A percentile compares a stretch with the other conserved stretches of the same genome.
Evolutionary conservation across 2,888 invertebrate species (phyloP).

Genomic region (Patella depressa): DNA sequence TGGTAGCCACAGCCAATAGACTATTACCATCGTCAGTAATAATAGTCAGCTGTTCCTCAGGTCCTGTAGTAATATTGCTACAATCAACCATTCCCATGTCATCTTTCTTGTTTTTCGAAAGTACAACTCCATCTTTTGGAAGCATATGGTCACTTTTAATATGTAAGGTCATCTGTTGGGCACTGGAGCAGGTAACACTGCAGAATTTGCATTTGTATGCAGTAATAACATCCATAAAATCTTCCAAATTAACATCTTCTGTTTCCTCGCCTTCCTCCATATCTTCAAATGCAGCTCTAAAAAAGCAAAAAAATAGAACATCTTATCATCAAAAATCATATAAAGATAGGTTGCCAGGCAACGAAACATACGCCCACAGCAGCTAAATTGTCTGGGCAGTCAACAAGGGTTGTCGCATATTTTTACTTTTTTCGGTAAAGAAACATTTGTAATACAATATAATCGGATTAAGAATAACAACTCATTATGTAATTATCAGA

Average conservation of each 20-base stretch:
- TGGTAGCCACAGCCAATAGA: not conserved
- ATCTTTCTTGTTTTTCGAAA: not conserved
- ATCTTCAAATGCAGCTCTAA: no score
- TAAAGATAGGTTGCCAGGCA: no score
- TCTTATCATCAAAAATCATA: no score
- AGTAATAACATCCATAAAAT: conserved; percentile 75
- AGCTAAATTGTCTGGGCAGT: no score
- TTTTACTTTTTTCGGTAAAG: no score
- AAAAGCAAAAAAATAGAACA: no score
- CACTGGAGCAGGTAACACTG: conserved; percentile 70
- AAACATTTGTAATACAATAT: no score
- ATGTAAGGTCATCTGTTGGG: conserved; percentile 51
- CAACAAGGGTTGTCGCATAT: no score
- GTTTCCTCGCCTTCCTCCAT: conserved; percentile 15
- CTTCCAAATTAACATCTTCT: conserved; percentile 60
- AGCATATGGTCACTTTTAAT: conserved; percentile 49
- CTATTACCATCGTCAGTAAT: not conserved
- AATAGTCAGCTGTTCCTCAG: not conserved
- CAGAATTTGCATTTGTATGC: conserved; percentile 76
- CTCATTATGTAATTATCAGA: no score
- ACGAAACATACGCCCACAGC: no score
- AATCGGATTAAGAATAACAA: no score
- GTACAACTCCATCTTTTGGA: not conserved
- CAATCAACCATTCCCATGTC: not conserved
- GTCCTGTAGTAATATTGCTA: conserved; percentile 12